Evolutionary conservation across 2,797 vertebrate genomes (phyloP), one percentile per base, ranked within the genome.

Genomic region (Paramormyrops hopkinsi): DNA sequence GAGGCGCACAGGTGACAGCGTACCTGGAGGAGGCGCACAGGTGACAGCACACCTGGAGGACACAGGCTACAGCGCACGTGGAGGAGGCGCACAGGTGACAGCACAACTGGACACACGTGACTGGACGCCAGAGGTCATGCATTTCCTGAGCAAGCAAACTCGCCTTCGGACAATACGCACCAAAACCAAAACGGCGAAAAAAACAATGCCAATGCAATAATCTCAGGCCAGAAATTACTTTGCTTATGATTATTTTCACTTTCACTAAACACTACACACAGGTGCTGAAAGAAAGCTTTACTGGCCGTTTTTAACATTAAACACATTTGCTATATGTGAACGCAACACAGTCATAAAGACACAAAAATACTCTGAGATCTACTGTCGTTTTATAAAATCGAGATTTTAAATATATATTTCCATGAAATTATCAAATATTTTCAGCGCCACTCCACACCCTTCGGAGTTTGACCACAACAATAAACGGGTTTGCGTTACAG

Each of bases 401-500:
- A 51, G 22, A 33, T 6, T 53, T n/a, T 11, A 48, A 44, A 83
- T 48, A 83, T 17, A 48, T 7, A n/a, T n/a, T 44, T 9, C 41
- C 41, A 83, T 83, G 6, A 22, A 48, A 22, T 44, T 0, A 37
- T 37, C n/a, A 86, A 7, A 86, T 53, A 53, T 33, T 29, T 33
- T 56, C 65, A 73, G 65, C 65, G 44, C 8, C 11, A 85, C n/a
- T 48, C 17, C n/a, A 50, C 83, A 59, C 9, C 41, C 50, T 73
- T 86, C 50, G 29, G 25, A 89, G 83, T 89, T 89, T 86, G 48
- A 25, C 59, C 48, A 84, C 25, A 25, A 65, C 79, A 89, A 85
- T 59, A 88, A 62, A 22, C 50, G 6, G 44, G 3, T 73, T 37
- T 73, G 65, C 65, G 3, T 84, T 46, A 48, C 65, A 73, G 29